Base-by-base conservation (phyloP, 2,888 invertebrate genomes). In the Oxyscelio sp. region DNA sequence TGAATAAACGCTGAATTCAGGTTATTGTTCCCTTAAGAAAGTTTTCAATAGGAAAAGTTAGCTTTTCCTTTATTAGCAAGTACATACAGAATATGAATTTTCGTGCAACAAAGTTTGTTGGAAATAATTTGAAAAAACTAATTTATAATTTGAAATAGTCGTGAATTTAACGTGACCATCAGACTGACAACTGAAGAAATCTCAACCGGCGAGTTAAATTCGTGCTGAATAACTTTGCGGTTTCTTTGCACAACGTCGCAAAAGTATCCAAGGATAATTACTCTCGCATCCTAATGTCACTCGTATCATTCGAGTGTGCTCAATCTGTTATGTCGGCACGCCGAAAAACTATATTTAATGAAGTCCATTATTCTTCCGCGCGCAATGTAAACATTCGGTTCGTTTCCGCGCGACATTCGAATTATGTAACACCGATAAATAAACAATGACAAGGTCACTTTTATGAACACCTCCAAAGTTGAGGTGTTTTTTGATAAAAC, bases 381-480 rank as follows among this genome's bases (percentile, higher is more conserved):
- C 40, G 38, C 40, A 40, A 24, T 22, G 68, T 45, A 70, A 58
- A 48, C 58, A 70, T 43, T 22, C 27, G 22, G 68, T 43, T 66
- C 54, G 68, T 68, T 43, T 24, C n/a, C 43, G 31, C 17, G 34
- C 27, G 27, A 43, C 40, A 17, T 40, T 24, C 34, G 38, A 27
- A 43, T 52, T 68, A 54, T 27, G 22, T 68, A 40, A 43, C 43
- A 19, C 24, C 38, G 45, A 58, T 56, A 56, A 70, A 70, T 15
- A 54, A 70, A 38, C 71, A 59, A 66, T 66, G 52, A 43, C 56
- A 45, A 56, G 70, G 70, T 70, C 56, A 17, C n/a, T 13, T 27
- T 31, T 56, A 45, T 31, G 5, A n/a, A n/a, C n/a, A n/a, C 19
- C 56, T 19, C 56, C 56, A 17, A 56, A 40, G 34, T 19, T 27